Base-by-base conservation (phyloP, 2,113 vertebrate species). In the Pterocles burchelli region DNA sequence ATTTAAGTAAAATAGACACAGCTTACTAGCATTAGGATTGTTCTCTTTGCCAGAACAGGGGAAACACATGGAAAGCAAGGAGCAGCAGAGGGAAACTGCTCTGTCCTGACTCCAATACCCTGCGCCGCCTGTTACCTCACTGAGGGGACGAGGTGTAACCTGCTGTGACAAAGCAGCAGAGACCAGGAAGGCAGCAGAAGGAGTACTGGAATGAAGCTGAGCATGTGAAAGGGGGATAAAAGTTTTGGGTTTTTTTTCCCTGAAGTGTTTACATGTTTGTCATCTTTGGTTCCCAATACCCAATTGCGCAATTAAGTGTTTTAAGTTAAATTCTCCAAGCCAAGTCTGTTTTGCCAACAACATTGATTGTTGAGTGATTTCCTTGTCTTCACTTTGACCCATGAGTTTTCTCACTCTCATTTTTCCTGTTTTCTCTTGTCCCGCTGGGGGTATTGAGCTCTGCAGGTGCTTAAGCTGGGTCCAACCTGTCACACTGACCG, bases 391-490 rank as follows among this genome's bases (percentile, higher is more conserved):
- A 25, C 19, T 88, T 41, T 38, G 45, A 49, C 31, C n/a, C 9
- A 1, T 34, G 11, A 51, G 28, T 63, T 79, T 62, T 61, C 43
- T 74, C 0, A 0, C 16, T 88, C 34, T 76, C 2, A 0, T 74
- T 57, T 18, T 34, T 67, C 25, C 24, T 38, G 3, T 77, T 67
- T 72, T 55, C 54, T 59, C 52, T 80, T 1, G 0, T 62, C 22
- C 73, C 46, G 31, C 81, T 83, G 31, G 16, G 46, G 15, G 5
- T 48, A 17, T 34, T 57, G 57, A 51, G 34, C 28, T 38, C 3
- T 5, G 33, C 0, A 1, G 22, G 36, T 19, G 16, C 36, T 25
- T 51, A 71, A 46, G n/a, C 52, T 0, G 2, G 12, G 13, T 65
- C 68, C 15, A n/a, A 36, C 10, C 63, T 38, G 24, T 77, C 41